Conservation (phyloP, 2,888 invertebrate genomes). For the Scaptomyza caliginosa region DNA sequence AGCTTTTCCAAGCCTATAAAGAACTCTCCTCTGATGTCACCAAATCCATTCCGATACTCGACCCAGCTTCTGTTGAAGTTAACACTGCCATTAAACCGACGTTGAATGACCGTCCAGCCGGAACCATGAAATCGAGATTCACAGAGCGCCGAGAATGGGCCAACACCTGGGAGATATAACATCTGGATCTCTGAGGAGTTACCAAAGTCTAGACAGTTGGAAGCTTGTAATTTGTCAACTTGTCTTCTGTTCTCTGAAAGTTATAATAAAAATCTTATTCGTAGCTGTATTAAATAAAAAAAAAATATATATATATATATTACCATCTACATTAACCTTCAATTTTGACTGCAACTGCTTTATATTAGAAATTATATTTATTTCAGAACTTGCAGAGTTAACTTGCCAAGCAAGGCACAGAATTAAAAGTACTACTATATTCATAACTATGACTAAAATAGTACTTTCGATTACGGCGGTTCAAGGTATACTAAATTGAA, state of each 20-base stretch:
- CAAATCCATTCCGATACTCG: slow-evolving; percentile 31
- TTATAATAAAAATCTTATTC: too few species aligned
- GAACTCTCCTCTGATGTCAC: slow-evolving; percentile 26
- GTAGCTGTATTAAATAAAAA: too few species aligned
- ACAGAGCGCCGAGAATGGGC: slow-evolving; percentile 27
- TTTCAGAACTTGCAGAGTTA: too few species aligned
- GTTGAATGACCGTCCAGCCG: slow-evolving; percentile 33
- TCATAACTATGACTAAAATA: background rate
- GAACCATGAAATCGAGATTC: background rate
- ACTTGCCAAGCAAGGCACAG: background rate
- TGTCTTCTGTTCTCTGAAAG: background rate
- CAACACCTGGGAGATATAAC: slow-evolving; percentile 19
- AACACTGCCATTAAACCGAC: slow-evolving; percentile 30
- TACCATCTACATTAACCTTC: too few species aligned
- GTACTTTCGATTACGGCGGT: background rate
- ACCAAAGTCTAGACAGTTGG: slow-evolving; percentile 13
- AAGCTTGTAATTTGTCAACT: background rate
- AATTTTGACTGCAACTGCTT: too few species aligned
- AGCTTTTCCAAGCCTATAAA: slow-evolving; percentile 39
- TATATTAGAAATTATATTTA: too few species aligned
- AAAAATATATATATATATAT: too few species aligned
- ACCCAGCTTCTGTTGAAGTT: slow-evolving; percentile 33
- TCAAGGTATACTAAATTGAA: background rate
- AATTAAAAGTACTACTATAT: background rate
- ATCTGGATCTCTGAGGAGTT: slow-evolving; percentile 15